Percentiles rank a stretch among this genome's conserved stretches.
Evolutionary conservation across 1,140 invertebrate genomes (phyloP).

Genomic region (Ceratosolen fusciceps): DNA sequence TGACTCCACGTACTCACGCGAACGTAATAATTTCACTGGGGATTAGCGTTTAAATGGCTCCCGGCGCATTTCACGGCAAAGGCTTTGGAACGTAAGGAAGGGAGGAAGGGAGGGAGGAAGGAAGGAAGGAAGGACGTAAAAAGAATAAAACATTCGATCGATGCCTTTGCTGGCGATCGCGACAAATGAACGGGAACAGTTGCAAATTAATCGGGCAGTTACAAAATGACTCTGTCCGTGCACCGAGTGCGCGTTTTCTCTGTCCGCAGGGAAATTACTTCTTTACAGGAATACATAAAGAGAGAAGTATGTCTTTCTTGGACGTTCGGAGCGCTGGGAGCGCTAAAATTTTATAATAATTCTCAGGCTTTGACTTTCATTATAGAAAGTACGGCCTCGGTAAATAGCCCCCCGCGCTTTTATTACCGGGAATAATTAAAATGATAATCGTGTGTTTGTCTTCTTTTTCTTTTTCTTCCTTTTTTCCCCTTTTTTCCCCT

Average conservation of each 20-base stretch:
- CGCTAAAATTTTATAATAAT: background rate
- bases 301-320: background rate
- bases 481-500: no score
- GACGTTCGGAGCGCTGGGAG: background rate
- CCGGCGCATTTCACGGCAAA: no score
- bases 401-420: no score
- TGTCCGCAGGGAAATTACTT: background rate
- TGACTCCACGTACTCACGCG: no score
- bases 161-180: background rate
- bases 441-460: no score
- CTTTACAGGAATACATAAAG: background rate
- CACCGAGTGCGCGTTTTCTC: background rate
- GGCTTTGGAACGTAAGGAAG: no score
- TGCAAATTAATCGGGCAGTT: background rate
- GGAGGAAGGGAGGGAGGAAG: no score
- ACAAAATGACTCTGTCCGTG: background rate
- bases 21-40: no score
- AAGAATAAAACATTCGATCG: background rate
- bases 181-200: background rate
- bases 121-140: no score
- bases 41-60: no score
- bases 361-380: background rate
- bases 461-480: no score
- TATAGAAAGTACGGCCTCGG: background rate
- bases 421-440: background rate